A percentile compares a stretch with the other conserved stretches of the same genome.
These are phyloP conservation scores for Tachysurus vachellii DNA, from an alignment of 2,113 vertebrate species.

Conservation along the genomic window DNA sequence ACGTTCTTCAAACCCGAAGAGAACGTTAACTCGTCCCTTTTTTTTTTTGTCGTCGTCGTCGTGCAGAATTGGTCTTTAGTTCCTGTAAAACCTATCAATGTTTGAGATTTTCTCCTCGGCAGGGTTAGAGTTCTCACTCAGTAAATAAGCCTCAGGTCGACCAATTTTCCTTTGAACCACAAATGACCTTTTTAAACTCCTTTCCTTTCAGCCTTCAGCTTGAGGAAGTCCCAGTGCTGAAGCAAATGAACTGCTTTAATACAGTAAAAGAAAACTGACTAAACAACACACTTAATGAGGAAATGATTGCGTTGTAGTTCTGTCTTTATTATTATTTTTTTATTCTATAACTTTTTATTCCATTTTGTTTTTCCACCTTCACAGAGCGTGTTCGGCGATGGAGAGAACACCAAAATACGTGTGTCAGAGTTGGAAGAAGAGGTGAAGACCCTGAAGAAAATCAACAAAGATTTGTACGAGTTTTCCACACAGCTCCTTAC, in stretches of 20 bases:
- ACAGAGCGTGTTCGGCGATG: constrained; percentile 84
- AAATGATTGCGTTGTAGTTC: not conserved
- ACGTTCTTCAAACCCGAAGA: constrained; percentile 1
- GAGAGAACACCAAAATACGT: constrained; percentile 86
- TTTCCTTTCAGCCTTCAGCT: not conserved
- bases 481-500: constrained; percentile 90
- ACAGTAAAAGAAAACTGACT: not conserved
- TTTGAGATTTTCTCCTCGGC: constrained; percentile 12
- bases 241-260: not conserved
- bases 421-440: constrained; percentile 90
- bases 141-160: not conserved
- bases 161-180: constrained; percentile 8
- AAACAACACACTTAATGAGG: not conserved
- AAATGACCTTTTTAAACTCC: constrained; percentile 24
- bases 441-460: constrained; percentile 87
- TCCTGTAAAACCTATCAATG: constrained; percentile 23
- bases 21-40: constrained; percentile 15
- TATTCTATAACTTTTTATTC: not conserved
- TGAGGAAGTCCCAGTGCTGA: not conserved
- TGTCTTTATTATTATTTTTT: too few species aligned
- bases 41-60: constrained; percentile 46
- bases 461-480: constrained; percentile 94
- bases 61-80: constrained; percentile 22
- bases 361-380: constrained; percentile 18
- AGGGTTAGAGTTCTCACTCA: not conserved